phyloP scores from a whole-genome alignment of 2,888 invertebrate species.

The Lysandra coridon region DNA sequence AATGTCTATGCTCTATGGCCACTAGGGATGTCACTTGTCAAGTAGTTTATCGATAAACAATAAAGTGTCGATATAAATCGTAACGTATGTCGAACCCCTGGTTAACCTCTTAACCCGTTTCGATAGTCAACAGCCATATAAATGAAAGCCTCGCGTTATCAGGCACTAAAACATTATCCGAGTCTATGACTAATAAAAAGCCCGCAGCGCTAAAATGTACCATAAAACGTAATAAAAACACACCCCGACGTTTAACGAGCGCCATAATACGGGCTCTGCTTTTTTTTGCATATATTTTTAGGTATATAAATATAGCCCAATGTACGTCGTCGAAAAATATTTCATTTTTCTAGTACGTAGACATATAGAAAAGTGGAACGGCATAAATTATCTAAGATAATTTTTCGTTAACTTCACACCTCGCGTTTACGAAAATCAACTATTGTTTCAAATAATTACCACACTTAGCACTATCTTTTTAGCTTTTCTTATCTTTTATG shows the following conservation, averaged over 20 bases:
- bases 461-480: slow-evolving; percentile 31
- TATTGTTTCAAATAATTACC: slow-evolving; percentile 24
- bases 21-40: not conserved
- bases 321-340: not conserved
- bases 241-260: slow-evolving; percentile 75
- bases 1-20: not conserved
- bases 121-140: slow-evolving; percentile 30
- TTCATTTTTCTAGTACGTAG: not conserved
- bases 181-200: slow-evolving; percentile 74
- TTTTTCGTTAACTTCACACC: slow-evolving; percentile 15
- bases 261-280: slow-evolving; percentile 70
- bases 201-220: slow-evolving; percentile 80
- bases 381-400: not conserved
- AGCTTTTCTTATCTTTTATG: slow-evolving; percentile 27
- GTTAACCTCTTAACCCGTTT: slow-evolving; percentile 20
- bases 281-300: slow-evolving; percentile 43
- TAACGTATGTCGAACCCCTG: not conserved
- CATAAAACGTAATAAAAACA: slow-evolving; percentile 74
- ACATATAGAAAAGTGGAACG: not conserved
- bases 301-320: not conserved
- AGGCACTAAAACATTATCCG: slow-evolving; percentile 70
- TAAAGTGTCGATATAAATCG: not conserved
- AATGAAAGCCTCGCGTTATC: slow-evolving; percentile 60
- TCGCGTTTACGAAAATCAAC: not conserved
- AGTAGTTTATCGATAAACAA: not conserved